Base-by-base conservation (phyloP, 1,140 invertebrate species). In the Drosophila sturtevanti region DNA sequence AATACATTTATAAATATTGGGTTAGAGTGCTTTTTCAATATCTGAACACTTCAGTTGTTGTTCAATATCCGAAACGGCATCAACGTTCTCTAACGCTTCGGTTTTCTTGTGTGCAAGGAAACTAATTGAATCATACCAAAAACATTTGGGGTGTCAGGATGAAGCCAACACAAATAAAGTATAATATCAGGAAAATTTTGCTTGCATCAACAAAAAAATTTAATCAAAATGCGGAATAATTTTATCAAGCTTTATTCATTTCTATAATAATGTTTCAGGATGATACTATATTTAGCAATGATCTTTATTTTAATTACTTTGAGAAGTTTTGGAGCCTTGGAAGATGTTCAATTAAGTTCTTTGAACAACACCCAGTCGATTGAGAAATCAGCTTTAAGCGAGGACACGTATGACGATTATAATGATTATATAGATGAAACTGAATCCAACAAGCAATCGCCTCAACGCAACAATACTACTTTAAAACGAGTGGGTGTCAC, bases 351-450 rank as follows among this genome's bases (percentile, higher is more conserved):
- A 55, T 18, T 12, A 18, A 21, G 58, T 31, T 24, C 10, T 4
- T 12, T 1, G 6, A 76, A 64, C 14, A 27, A 4, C 3, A 73
- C 60, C 0, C 60, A 24, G 16, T 12, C 68, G 21, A 24, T 41
- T 10, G 12, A 18, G 7, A 76, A 72, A 35, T 35, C 59, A 2
- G 38, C 61, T 14, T 11, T 59, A 3, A 63, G 0, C 2, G 75
- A 84, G 27, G 72, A 87, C 21, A 62, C 61, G 37, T 75, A 85
- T 11, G 78, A 79, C 35, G 78, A 85, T 27, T 72, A 81, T 22
- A 68, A 3, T 0, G 77, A 81, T 35, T 72, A 71, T 64, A 66
- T 27, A 10, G 73, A 72, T 37, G 65, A 65, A 27, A 63, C 37
- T 21, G 75, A 64, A 64, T 64, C 67, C 11, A 38, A 58, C 31